These are phyloP conservation scores for Imbricaverruca yamaguchii DNA, from an alignment of 2,888 invertebrate genomes.

Conservation along the genomic window DNA sequence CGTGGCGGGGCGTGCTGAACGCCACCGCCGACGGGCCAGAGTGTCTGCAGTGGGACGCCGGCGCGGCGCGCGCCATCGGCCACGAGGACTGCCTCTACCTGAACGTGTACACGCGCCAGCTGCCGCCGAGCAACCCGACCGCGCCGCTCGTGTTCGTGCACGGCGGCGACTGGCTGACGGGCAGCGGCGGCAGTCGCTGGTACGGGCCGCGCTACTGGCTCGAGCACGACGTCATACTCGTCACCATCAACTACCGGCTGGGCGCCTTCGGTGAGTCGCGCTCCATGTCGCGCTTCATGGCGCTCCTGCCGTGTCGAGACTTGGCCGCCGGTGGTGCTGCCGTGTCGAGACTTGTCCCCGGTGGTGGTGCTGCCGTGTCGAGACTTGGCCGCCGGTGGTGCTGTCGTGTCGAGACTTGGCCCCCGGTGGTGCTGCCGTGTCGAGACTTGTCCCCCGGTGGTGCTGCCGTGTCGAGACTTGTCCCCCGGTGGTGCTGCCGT, in stretches of 20 bases:
- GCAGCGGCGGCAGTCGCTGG: conserved; percentile 82
- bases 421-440: too few relatives aligned
- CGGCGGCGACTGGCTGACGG: conserved; percentile 89
- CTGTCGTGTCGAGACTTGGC: too few relatives aligned
- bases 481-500: too few relatives aligned
- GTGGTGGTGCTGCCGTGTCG: too few relatives aligned
- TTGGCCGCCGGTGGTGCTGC: too few relatives aligned
- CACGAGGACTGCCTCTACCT: conserved; percentile 93
- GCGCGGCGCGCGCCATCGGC: conserved; percentile 25
- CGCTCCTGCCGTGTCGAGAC: too few relatives aligned
- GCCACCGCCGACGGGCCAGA: conserved; percentile 74
- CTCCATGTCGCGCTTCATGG: too few relatives aligned
- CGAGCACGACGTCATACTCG: conserved; percentile 83
- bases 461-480: too few relatives aligned
- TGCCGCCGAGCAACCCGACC: conserved; percentile 18
- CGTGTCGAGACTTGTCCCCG: too few relatives aligned
- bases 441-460: too few relatives aligned
- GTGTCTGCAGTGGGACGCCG: conserved; percentile 44
- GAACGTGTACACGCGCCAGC: conserved; percentile 56
- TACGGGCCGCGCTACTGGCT: conserved; percentile 89
- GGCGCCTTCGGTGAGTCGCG: conserved; percentile 65
- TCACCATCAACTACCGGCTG: conserved; percentile 88
- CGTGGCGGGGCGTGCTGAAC: conserved; percentile 77
- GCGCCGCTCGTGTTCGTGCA: conserved; percentile 72
- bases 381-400: too few relatives aligned